phyloP scores from a whole-genome alignment of 2,113 vertebrate species.

The Ammospiza caudacuta region DNA sequence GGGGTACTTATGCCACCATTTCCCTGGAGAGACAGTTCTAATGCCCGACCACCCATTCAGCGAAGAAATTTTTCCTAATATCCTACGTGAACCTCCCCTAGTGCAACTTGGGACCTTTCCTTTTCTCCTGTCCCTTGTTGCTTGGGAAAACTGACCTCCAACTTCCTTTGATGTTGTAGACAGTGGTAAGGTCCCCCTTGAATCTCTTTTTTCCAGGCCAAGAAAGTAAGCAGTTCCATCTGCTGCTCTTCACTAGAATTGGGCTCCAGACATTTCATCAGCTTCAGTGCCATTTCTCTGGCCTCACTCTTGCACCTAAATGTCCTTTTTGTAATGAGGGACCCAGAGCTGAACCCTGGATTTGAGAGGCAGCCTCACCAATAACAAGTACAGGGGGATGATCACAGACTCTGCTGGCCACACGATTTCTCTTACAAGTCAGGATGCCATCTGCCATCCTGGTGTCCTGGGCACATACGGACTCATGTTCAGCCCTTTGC shows the following conservation, averaged over 20 bases:
- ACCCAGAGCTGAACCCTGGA: background rate
- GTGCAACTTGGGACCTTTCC: background rate
- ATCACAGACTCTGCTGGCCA: background rate
- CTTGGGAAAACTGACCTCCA: background rate
- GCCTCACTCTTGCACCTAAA: background rate
- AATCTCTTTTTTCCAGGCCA: background rate
- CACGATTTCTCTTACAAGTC: too few relatives aligned
- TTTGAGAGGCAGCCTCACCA: background rate
- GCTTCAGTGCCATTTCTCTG: background rate
- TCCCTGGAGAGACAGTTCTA: background rate
- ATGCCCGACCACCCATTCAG: accelerated
- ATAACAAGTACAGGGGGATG: background rate
- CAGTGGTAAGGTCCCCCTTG: background rate
- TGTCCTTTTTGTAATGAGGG: background rate
- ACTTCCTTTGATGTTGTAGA: background rate
- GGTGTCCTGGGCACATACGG: background rate
- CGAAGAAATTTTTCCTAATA: background rate
- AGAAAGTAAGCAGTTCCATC: background rate
- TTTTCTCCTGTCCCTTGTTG: background rate
- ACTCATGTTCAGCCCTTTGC: background rate
- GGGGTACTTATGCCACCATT: too few relatives aligned
- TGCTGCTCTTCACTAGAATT: background rate
- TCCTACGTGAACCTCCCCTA: background rate
- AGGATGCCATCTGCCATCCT: background rate
- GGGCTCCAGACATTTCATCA: background rate